Percentiles rank a stretch among this genome's conserved stretches.
Evolutionary conservation across 2,888 invertebrate genomes (phyloP).

Genomic region (Rhingia rostrata): DNA sequence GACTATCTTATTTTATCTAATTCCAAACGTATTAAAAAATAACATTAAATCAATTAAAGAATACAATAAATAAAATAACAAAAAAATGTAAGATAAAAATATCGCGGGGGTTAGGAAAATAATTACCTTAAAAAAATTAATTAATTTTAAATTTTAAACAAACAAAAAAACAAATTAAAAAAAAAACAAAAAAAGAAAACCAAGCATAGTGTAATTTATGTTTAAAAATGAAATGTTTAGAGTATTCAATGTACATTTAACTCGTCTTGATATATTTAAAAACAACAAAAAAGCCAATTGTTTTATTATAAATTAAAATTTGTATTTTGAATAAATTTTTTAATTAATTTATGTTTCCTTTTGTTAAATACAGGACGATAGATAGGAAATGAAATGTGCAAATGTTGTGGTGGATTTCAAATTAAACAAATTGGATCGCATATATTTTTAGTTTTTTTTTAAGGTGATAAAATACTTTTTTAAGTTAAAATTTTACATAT

Average conservation of each 20-base stretch:
- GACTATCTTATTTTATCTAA: conserved; percentile 67
- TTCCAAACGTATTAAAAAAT: conserved; percentile 63
- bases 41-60: conserved; percentile 66
- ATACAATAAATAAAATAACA: conserved; percentile 61
- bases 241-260: conserved; percentile 73
- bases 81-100: conserved; percentile 65
- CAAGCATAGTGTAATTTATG: conserved; percentile 67
- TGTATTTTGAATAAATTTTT: conserved; percentile 37
- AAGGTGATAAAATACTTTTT: conserved; percentile 59
- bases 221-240: conserved; percentile 62
- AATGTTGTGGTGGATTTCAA: conserved; percentile 71
- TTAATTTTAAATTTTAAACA: conserved; percentile 49
- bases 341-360: conserved; percentile 9
- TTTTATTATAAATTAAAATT: conserved; percentile 44
- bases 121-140: conserved; percentile 51
- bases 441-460: conserved; percentile 59
- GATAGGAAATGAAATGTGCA: conserved; percentile 70
- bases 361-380: conserved; percentile 63
- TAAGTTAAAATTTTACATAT: conserved; percentile 54
- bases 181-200: conserved; percentile 42
- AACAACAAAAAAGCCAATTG: conserved; percentile 37
- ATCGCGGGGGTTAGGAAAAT: conserved; percentile 64
- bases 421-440: conserved; percentile 60
- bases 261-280: conserved; percentile 66
- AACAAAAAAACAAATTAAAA: conserved; percentile 52